Percentiles rank a stretch among this genome's conserved stretches.
Conservation (phyloP, 1,140 invertebrate genomes). For the Drepana arcuata region DNA sequence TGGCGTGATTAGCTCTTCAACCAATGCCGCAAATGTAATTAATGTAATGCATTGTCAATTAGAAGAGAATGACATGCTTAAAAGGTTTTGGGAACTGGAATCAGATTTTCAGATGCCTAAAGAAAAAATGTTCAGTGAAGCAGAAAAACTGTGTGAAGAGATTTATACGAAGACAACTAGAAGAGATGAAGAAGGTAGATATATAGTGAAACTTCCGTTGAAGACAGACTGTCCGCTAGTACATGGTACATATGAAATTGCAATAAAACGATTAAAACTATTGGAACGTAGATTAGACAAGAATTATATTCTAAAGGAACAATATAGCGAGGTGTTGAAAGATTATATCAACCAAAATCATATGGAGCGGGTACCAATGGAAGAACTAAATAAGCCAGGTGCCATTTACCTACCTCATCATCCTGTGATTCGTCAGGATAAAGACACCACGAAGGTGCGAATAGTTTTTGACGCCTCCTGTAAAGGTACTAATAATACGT, state of each 20-base stretch:
- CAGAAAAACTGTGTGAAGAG: conserved; percentile 14
- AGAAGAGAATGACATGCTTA: conserved; percentile 13
- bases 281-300: conserved; percentile 15
- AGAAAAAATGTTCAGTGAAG: conserved; percentile 8
- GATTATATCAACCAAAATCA: conserved; percentile 18
- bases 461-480: conserved; percentile 22
- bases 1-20: conserved; percentile 5
- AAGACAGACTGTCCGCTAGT: conserved; percentile 4
- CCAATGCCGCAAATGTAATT: neutral
- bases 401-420: conserved; percentile 17
- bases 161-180: conserved; percentile 6
- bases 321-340: conserved; percentile 1
- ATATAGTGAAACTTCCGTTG: conserved; percentile 14
- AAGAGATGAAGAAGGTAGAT: conserved; percentile 10
- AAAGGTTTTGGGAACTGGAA: conserved; percentile 17
- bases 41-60: conserved; percentile 7
- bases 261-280: conserved; percentile 12
- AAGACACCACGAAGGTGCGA: conserved; percentile 13
- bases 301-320: conserved; percentile 7
- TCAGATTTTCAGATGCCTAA: conserved; percentile 3
- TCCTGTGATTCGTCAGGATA: conserved; percentile 13
- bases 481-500: conserved; percentile 13
- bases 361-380: conserved; percentile 15
- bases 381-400: conserved; percentile 7
- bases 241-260: conserved; percentile 12